Conservation (phyloP, 2,888 invertebrate genomes). For the Sphaerophoria taeniata region DNA sequence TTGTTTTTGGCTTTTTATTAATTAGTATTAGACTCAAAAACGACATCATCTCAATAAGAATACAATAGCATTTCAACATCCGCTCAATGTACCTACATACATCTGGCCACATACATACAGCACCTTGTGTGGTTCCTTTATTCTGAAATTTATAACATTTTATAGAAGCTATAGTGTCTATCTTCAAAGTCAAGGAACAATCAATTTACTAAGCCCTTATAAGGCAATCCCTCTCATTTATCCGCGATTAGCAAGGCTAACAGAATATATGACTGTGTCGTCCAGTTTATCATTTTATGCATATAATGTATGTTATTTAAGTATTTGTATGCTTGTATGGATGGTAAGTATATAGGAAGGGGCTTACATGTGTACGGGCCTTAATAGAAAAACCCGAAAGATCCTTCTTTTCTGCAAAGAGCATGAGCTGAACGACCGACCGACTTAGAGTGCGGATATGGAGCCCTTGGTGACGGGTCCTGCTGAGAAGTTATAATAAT, state of each 20-base stretch:
- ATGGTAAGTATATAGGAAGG: background rate
- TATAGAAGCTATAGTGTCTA: constrained; percentile 5
- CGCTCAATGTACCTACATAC: too few species aligned
- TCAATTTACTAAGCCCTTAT: constrained; percentile 49
- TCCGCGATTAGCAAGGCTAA: too few species aligned
- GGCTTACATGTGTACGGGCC: constrained; percentile 28
- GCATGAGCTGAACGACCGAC: too few species aligned
- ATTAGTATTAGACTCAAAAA: too few species aligned
- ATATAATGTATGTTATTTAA: too few species aligned
- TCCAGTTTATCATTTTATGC: too few species aligned
- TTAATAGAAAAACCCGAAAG: constrained; percentile 40
- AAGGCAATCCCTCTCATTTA: background rate
- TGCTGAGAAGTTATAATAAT: constrained; percentile 68
- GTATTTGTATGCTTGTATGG: too few species aligned
- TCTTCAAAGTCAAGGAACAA: constrained; percentile 41
- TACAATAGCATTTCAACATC: too few species aligned
- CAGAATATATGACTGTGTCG: too few species aligned
- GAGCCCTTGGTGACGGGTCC: constrained; percentile 37
- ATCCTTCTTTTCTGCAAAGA: constrained; percentile 18
- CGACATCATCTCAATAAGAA: too few species aligned
- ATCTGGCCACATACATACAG: too few species aligned
- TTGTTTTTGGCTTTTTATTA: too few species aligned
- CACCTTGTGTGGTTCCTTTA: constrained; percentile 33
- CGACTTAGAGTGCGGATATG: constrained; percentile 9
- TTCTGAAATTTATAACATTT: constrained; percentile 43